Evolutionary conservation across 2,797 vertebrate species (phyloP).

Genomic region (Typhlichthys eigenmanni): DNA sequence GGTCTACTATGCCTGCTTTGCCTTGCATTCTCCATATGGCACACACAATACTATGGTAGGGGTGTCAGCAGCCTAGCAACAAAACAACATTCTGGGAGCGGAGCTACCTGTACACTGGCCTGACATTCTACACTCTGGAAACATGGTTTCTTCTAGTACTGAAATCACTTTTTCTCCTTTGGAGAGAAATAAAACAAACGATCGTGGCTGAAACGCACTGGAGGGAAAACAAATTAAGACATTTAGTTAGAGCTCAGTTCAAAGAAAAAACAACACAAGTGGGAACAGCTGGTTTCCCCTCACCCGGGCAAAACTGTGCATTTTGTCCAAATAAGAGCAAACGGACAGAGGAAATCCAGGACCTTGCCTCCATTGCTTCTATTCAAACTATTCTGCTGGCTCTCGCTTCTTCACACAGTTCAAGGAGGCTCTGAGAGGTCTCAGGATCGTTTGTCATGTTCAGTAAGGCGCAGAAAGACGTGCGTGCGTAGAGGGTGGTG

Average conservation of each 20-base stretch:
- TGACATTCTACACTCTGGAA: neutral
- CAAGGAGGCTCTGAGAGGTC: slow-evolving; percentile 19
- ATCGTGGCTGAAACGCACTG: too few species aligned
- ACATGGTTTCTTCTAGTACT: neutral
- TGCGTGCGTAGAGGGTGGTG: too few species aligned
- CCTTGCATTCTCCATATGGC: slow-evolving; percentile 50
- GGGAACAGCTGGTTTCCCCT: too few species aligned
- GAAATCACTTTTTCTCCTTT: slow-evolving; percentile 11
- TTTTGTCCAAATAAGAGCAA: too few species aligned
- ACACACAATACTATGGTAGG: slow-evolving; percentile 33
- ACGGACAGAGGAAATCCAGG: slow-evolving; percentile 9
- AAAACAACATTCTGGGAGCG: slow-evolving; percentile 22
- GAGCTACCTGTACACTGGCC: slow-evolving; percentile 1
- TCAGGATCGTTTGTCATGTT: neutral
- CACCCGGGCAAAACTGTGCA: too few species aligned
- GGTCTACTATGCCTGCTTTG: slow-evolving; percentile 27
- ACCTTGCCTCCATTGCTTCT: slow-evolving; percentile 10
- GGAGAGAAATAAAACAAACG: too few species aligned
- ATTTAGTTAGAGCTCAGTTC: too few species aligned
- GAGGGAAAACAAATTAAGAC: too few species aligned
- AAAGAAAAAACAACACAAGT: too few species aligned
- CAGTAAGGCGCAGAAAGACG: neutral
- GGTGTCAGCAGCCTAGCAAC: slow-evolving; percentile 8
- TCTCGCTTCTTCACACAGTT: slow-evolving; percentile 23
- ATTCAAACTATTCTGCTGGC: neutral